A percentile compares a stretch with the other conserved stretches of the same genome.
These are phyloP conservation scores for Chloroclysta siterata DNA, from an alignment of 2,888 invertebrate species.

Conservation along the genomic window DNA sequence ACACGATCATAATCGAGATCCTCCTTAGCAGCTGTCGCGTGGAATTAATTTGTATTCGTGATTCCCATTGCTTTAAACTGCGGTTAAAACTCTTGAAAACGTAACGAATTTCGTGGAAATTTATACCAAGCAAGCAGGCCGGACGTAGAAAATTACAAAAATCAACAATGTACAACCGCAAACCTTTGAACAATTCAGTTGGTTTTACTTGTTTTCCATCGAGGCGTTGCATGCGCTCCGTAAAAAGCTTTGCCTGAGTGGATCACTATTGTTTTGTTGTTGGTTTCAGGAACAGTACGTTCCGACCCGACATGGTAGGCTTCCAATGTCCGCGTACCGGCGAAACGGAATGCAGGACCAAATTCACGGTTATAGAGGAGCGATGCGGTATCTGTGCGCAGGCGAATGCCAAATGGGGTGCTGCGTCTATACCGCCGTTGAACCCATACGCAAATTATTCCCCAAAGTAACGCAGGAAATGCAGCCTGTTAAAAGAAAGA, in stretches of 20 bases:
- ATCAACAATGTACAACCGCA: conserved; percentile 22
- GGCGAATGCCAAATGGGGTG: conserved; percentile 43
- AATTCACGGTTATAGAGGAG: conserved; percentile 74
- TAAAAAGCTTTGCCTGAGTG: conserved; percentile 37
- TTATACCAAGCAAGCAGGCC: conserved; percentile 8
- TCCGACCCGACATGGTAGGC: conserved; percentile 73
- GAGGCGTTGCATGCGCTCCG: conserved; percentile 24
- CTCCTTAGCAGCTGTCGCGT: conserved; percentile 11
- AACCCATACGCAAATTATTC: conserved; percentile 62
- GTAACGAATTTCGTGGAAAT: conserved; percentile 11
- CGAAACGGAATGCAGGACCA: conserved; percentile 78
- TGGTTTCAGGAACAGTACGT: conserved; percentile 82
- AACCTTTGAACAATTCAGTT: conserved; percentile 27
- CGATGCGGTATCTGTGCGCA: conserved; percentile 67
- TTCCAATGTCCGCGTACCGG: conserved; percentile 69
- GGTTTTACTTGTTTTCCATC: conserved; percentile 25
- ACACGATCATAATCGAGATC: conserved; percentile 14
- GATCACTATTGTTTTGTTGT: conserved; percentile 59
- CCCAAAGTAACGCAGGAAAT: conserved; percentile 69
- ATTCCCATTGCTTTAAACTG: conserved; percentile 15
- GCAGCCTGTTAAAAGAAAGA: conserved; percentile 60
- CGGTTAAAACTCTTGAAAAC: conserved; percentile 18
- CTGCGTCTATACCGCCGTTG: conserved; percentile 62
- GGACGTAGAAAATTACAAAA: conserved; percentile 19
- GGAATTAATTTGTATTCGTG: conserved; percentile 20